Base-by-base conservation (phyloP, 2,888 invertebrate genomes). In the Drepanosiphum platanoidis region DNA sequence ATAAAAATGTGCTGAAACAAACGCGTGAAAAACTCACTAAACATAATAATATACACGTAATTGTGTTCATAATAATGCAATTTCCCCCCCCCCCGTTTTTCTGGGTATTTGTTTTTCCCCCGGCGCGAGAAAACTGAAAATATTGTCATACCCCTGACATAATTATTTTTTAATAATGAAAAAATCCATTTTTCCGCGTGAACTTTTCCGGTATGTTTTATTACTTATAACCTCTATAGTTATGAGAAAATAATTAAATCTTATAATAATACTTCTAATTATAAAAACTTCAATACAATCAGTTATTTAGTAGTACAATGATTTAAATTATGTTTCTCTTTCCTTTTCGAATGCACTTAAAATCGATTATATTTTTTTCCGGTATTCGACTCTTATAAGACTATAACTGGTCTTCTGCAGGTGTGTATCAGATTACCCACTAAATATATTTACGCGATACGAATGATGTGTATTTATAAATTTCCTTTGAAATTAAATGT, bases 291-390 rank as follows among this genome's bases (percentile, higher is more conserved):
- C n/a, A n/a, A n/a, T n/a, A n/a, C n/a, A n/a, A n/a, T n/a, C n/a
- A n/a, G n/a, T n/a, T n/a, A n/a, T 32, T 46, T 32, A 13, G 61
- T 61, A 15, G n/a, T 30, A 22, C 32, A 61, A 81, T 58, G 8
- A 61, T 32, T 71, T 61, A 15, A 71, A 71, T 71, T 36, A 15
- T 36, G 30, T 70, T 81, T 30, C 15, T 13, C 61, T 61, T 58
- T 71, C 7, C 61, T 81, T 61, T 71, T n/a, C n/a, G n/a, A 61
- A 71, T 36, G 70, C 7, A 61, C 58, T 71, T 46, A 61, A 61
- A 61, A 81, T 61, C 71, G 39, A 61, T 81, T 61, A 15, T 39
- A 3, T 32, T 61, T 80, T 80, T 70, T 27, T 58, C n/a, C 11
- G 11, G 52, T 36, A 46, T 46, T 36, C 11, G 34, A 27, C 34